phyloP scores from a whole-genome alignment of 2,797 vertebrate species.

The Iguana delicatissima region DNA sequence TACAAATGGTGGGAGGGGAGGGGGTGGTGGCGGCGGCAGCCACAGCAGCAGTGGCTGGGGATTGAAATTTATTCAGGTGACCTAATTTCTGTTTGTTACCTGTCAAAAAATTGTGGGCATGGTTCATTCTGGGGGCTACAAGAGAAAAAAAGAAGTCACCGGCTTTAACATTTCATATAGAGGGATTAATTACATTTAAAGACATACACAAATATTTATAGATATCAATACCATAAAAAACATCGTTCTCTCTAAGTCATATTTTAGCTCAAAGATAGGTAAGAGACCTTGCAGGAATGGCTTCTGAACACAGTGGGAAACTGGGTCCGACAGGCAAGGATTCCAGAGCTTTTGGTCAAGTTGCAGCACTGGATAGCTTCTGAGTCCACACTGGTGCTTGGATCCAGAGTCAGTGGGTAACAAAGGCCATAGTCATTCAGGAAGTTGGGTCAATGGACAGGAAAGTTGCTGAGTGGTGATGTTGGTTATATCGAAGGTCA shows the following conservation, averaged over 20 bases:
- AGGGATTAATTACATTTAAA: slow-evolving; percentile 28
- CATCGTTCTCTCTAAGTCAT: not conserved
- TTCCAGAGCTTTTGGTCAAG: no score
- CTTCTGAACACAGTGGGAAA: not conserved
- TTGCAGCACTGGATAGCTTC: no score
- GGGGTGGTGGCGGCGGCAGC: not conserved
- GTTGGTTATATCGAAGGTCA: not conserved
- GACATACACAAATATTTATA: slow-evolving; percentile 7
- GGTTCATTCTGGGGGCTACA: slow-evolving; percentile 63
- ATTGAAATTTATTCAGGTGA: slow-evolving; percentile 62
- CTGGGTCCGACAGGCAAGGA: not conserved
- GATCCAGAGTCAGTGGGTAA: not conserved
- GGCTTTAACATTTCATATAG: slow-evolving; percentile 53
- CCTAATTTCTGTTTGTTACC: slow-evolving; percentile 68
- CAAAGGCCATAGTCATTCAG: no score
- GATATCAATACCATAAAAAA: not conserved
- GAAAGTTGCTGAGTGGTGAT: not conserved
- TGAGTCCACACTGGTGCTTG: not conserved
- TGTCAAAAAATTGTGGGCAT: slow-evolving; percentile 52
- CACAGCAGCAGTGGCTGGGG: slow-evolving; percentile 29
- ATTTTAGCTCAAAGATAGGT: not conserved
- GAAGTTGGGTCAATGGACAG: no score
- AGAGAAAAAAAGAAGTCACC: slow-evolving; percentile 72
- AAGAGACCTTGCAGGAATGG: not conserved
- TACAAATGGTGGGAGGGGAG: slow-evolving; percentile 39